phyloP scores from a whole-genome alignment of 2,113 vertebrate species.

The Heliornis fulica region DNA sequence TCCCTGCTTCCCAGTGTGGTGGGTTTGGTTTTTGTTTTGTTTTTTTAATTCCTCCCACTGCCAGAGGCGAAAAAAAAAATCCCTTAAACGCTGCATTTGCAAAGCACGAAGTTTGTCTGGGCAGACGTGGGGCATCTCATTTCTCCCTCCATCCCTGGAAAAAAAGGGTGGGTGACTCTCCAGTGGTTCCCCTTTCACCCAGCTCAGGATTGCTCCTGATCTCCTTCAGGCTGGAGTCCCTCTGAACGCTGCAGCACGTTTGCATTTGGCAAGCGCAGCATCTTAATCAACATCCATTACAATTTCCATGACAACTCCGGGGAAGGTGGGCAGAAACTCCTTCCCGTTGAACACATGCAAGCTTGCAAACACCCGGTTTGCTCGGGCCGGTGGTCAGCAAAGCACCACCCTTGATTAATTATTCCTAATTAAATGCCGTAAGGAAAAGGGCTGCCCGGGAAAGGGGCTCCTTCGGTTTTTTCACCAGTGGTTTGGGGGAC shows the following conservation, averaged over 20 bases:
- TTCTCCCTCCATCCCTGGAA: not conserved
- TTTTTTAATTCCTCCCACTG: not conserved
- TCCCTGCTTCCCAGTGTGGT: not conserved
- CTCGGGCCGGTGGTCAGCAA: not conserved
- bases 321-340: not conserved
- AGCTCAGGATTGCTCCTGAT: not conserved
- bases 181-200: not conserved
- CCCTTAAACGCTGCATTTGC: not conserved
- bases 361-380: not conserved
- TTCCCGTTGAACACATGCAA: fast-evolving
- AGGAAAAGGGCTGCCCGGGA: not conserved
- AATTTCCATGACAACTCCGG: conserved; percentile 28
- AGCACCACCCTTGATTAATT: not conserved
- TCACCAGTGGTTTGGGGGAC: fast-evolving
- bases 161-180: not conserved
- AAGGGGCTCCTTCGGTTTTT: not conserved
- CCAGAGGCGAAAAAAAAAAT: not conserved
- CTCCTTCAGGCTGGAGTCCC: not conserved
- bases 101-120: not conserved
- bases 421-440: fast-evolving
- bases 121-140: fast-evolving
- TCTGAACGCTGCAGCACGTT: not conserved
- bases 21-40: too few species aligned
- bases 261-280: not conserved
- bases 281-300: not conserved